phyloP scores from a whole-genome alignment of 2,888 invertebrate species.

The Drosophila histrio region DNA sequence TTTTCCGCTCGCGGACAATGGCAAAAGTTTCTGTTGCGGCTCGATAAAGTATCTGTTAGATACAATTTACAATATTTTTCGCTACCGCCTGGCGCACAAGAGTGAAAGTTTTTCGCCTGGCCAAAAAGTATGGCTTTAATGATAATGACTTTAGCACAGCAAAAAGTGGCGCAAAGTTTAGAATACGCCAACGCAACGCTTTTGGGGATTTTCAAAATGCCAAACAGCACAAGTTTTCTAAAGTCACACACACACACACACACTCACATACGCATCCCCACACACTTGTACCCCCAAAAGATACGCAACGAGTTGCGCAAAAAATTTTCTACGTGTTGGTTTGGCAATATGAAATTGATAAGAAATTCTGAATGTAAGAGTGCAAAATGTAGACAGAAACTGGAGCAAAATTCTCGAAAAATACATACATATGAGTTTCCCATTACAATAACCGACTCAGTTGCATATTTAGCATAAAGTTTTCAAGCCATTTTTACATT shows the following conservation, averaged over 20 bases:
- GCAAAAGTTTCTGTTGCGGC: slow-evolving; percentile 75
- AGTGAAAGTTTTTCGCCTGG: slow-evolving; percentile 66
- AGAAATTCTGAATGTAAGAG: slow-evolving; percentile 37
- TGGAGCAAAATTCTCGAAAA: slow-evolving; percentile 19
- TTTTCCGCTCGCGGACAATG: slow-evolving; percentile 72
- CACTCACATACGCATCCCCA: slow-evolving; percentile 16
- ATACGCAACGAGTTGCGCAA: slow-evolving; percentile 56
- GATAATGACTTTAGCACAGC: slow-evolving; percentile 75
- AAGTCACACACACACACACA: slow-evolving; percentile 16
- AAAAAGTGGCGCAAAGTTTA: slow-evolving; percentile 74
- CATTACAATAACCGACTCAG: neutral
- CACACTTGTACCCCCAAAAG: slow-evolving; percentile 16
- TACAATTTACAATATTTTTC: slow-evolving; percentile 74
- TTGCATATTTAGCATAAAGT: slow-evolving; percentile 5
- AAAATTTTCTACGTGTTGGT: slow-evolving; percentile 70
- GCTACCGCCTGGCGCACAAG: slow-evolving; percentile 39
- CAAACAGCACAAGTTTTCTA: slow-evolving; percentile 65
- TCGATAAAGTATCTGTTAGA: slow-evolving; percentile 77
- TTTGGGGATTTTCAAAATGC: slow-evolving; percentile 71
- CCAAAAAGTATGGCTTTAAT: slow-evolving; percentile 75
- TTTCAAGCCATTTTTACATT: neutral
- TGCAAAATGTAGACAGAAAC: slow-evolving; percentile 20
- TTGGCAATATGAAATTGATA: slow-evolving; percentile 72
- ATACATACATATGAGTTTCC: neutral
- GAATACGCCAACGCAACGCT: slow-evolving; percentile 73